Evolutionary conservation across 1,140 invertebrate genomes (phyloP), one percentile per base, ranked within the genome.

Genomic region (Chionoecetes opilio): DNA sequence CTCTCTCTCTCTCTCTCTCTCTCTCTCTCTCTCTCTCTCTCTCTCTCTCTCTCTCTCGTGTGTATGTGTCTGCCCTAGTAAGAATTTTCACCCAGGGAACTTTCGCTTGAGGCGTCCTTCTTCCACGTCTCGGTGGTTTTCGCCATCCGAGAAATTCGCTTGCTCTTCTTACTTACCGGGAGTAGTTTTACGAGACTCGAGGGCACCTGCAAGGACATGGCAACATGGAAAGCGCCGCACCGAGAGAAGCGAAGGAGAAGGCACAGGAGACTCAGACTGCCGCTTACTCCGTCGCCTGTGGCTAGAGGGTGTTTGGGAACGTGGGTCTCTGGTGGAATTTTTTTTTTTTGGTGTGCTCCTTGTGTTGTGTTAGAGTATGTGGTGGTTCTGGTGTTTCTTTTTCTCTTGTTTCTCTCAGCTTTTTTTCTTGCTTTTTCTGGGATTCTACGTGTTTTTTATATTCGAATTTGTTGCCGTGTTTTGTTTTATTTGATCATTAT

Each of bases 201-300:
- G n/a, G 63, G 63, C 63, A 75, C 63, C 63, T 75, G 46, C 46
- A 53, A 53, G 21, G 46, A 53, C 38, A 3, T 6, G 53, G 53
- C 53, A 21, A 63, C 63, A 75, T n/a, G 63, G 63, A 75, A 75
- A 75, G 63, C 63, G n/a, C 63, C 63, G 63, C 63, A 75, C 63
- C 63, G 26, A 26, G 63, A 26, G 63, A 75, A n/a, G 63, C 63
- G 63, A 75, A 75, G 63, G 63, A 75, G 63, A 75, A n/a, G 63
- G 63, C 63, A 75, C 63, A 26, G 63, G 63, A 75, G 63, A 75
- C 63, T 75, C n/a, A n/a, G 0, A n/a, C 63, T n/a, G 21, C 63
- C 63, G 21, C 63, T n/a, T 11, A 1, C 63, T 26, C 63, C 0
- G 63, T 75, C 8, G 63, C 63, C 63, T n/a, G n/a, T 75, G 26